A percentile compares a stretch with the other conserved stretches of the same genome.
These are phyloP conservation scores for Neogale vison DNA, from an alignment of 2,113 vertebrate genomes.

Conservation along the genomic window DNA sequence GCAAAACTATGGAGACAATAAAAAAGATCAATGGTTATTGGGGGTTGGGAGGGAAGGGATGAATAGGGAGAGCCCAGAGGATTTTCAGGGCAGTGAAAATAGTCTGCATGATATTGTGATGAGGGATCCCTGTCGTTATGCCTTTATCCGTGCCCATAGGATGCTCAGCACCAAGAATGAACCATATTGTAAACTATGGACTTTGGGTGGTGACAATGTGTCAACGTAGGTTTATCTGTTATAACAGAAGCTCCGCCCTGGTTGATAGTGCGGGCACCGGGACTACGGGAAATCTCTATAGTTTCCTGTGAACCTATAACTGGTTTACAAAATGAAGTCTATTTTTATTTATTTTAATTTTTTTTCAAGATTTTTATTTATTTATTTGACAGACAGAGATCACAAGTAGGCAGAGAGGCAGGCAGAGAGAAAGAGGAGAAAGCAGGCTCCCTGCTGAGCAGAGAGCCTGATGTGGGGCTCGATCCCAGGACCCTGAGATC, in stretches of 20 bases:
- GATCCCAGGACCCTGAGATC: no score
- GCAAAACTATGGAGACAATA: not conserved
- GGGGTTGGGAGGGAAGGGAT: not conserved
- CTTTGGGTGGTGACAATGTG: not conserved
- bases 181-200: not conserved
- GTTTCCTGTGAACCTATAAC: not conserved
- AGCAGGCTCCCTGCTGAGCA: no score
- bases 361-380: no score
- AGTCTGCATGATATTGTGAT: not conserved
- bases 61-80: not conserved
- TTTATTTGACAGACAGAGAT: no score
- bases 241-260: not conserved
- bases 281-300: not conserved
- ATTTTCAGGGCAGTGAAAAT: not conserved
- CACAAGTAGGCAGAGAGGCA: no score
- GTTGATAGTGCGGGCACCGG: not conserved
- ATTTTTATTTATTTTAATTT: no score
- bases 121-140: not conserved
- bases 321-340: not conserved
- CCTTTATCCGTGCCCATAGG: not conserved
- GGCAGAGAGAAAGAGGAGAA: no score
- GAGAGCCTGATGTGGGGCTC: no score
- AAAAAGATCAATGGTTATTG: not conserved
- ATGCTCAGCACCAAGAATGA: not conserved
- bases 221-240: not conserved